phyloP scores from a whole-genome alignment of 2,113 vertebrate genomes.

The Phalacrocorax carbo region DNA sequence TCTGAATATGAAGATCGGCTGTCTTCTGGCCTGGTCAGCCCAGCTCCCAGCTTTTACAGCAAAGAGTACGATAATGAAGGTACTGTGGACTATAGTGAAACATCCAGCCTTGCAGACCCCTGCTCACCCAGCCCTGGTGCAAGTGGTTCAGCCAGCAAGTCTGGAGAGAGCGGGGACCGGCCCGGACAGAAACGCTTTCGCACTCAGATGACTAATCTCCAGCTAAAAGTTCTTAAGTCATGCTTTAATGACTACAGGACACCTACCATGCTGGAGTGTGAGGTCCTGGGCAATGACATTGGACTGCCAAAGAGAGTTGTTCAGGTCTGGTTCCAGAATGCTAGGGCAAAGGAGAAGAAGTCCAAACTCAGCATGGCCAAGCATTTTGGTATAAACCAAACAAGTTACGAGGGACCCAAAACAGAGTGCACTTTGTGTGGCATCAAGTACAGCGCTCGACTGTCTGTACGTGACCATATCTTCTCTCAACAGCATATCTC shows the following conservation, averaged over 20 bases:
- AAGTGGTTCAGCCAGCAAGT: conserved; percentile 86
- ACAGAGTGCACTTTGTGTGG: conserved; percentile 99
- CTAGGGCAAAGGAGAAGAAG: conserved; percentile 98
- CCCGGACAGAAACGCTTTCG: conserved; percentile 98
- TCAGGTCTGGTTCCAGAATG: conserved; percentile 99
- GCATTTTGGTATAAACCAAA: conserved; percentile 99
- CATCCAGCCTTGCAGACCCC: conserved; percentile 95
- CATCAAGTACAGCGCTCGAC: conserved; percentile 96
- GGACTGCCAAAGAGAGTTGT: conserved; percentile 99
- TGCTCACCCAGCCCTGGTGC: conserved; percentile 95
- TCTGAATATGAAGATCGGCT: conserved; percentile 96
- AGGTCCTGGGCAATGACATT: conserved; percentile 98
- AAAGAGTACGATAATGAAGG: conserved; percentile 97
- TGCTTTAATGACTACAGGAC: conserved; percentile 99
- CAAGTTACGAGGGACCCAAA: conserved; percentile 97
- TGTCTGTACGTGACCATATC: conserved; percentile 98
- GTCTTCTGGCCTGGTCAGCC: conserved; percentile 96
- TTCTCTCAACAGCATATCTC: conserved; percentile 99
- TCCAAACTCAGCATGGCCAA: conserved; percentile 99
- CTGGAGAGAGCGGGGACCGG: conserved; percentile 90
- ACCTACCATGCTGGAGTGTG: conserved; percentile 98
- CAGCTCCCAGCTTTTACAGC: conserved; percentile 93
- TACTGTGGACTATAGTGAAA: conserved; percentile 97
- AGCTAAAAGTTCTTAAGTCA: conserved; percentile 96
- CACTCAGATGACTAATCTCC: conserved; percentile 98